Evolutionary conservation across 2,797 vertebrate genomes (phyloP).

Genomic region (Anniella stebbinsi): DNA sequence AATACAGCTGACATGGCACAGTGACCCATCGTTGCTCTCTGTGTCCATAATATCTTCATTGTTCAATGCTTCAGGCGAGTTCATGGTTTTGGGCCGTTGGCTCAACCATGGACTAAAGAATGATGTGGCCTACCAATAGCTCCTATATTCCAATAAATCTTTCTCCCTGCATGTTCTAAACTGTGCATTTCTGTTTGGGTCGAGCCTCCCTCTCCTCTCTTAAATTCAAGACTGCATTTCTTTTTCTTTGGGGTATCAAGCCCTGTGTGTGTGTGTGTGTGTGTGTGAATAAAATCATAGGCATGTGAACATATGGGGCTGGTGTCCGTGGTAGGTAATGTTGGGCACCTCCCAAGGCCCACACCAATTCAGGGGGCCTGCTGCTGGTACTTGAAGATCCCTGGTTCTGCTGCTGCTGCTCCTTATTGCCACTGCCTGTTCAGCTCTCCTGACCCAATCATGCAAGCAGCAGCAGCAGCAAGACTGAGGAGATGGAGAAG

Average conservation of each 20-base stretch:
- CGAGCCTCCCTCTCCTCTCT: background rate
- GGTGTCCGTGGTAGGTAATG: background rate
- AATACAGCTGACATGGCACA: slow-evolving; percentile 49
- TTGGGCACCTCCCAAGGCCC: background rate
- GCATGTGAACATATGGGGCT: background rate
- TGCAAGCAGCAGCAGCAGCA: background rate
- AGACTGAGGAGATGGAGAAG: background rate
- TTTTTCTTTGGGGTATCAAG: background rate
- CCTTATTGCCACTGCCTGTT: background rate
- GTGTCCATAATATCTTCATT: slow-evolving; percentile 35
- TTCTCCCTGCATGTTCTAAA: slow-evolving; percentile 34
- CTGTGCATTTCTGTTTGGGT: background rate
- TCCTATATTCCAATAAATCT: slow-evolving; percentile 45
- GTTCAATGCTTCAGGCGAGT: slow-evolving; percentile 32
- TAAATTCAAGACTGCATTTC: background rate
- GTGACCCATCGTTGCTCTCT: slow-evolving; percentile 40
- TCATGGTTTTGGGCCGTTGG: slow-evolving; percentile 14
- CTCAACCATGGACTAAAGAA: slow-evolving; percentile 30
- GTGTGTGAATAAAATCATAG: background rate
- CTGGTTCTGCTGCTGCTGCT: background rate
- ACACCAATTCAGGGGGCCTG: background rate
- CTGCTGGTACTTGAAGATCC: background rate
- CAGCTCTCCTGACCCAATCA: background rate
- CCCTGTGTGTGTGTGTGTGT: too few relatives aligned
- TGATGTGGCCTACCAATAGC: slow-evolving; percentile 6